Evolutionary conservation across 2,888 invertebrate genomes (phyloP).

Genomic region (Abrostola tripartita): DNA sequence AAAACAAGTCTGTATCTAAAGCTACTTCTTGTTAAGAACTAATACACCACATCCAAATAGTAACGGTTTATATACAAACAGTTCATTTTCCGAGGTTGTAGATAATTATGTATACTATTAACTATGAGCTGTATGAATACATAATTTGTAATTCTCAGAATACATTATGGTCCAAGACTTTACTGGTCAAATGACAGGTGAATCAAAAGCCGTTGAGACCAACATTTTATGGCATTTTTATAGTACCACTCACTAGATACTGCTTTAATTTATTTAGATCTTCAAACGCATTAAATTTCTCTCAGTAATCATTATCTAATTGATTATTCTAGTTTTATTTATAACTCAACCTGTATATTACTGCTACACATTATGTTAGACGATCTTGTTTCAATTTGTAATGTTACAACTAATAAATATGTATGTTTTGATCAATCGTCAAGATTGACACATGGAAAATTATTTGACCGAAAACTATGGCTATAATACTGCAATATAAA

Average conservation of each 20-base stretch:
- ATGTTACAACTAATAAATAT: too few relatives aligned
- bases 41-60: not conserved
- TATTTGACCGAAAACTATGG: too few relatives aligned
- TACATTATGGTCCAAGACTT: constrained; percentile 16
- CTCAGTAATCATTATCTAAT: constrained; percentile 14
- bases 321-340: not conserved
- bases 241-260: constrained; percentile 11
- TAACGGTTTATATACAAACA: not conserved
- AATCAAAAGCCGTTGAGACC: constrained; percentile 13
- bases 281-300: not conserved
- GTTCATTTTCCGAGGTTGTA: not conserved
- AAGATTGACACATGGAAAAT: not conserved
- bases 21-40: not conserved
- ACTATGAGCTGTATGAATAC: not conserved
- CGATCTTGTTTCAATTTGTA: too few relatives aligned
- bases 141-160: constrained; percentile 12
- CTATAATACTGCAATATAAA: too few relatives aligned
- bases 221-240: constrained; percentile 26
- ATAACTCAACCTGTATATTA: not conserved
- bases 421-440: not conserved
- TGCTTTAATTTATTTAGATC: constrained; percentile 25
- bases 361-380: too few relatives aligned
- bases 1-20: too few relatives aligned
- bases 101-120: not conserved
- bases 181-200: constrained; percentile 9